Evolutionary conservation across 2,888 invertebrate species (phyloP).

Genomic region (Erannis defoliaria): DNA sequence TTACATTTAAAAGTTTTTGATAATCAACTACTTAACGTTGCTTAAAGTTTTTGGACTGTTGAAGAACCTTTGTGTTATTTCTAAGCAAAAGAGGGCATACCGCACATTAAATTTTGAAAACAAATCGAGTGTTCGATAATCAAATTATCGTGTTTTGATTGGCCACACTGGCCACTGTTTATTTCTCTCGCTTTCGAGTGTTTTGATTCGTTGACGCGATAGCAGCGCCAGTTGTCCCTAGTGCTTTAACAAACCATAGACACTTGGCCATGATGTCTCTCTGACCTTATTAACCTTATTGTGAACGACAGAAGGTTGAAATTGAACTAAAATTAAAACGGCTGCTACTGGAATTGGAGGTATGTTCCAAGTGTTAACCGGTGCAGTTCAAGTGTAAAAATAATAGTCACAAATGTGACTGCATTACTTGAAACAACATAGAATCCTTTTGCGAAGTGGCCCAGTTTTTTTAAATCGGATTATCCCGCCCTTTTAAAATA

Average conservation of each 20-base stretch:
- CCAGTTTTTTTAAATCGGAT: constrained; percentile 35
- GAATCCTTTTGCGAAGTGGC: constrained; percentile 59
- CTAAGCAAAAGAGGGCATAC: no score
- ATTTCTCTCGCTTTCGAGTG: constrained; percentile 70
- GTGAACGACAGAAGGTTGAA: constrained; percentile 24
- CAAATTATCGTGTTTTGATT: constrained; percentile 81
- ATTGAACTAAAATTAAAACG: constrained; percentile 33
- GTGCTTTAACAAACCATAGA: constrained; percentile 72
- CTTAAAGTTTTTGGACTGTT: no score
- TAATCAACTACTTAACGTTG: no score
- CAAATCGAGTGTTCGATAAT: constrained; percentile 69
- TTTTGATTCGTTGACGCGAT: constrained; percentile 76
- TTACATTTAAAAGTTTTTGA: no score
- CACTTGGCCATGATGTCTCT: constrained; percentile 46
- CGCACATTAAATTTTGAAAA: constrained; percentile 63
- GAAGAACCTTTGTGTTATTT: no score
- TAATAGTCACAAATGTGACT: constrained; percentile 74
- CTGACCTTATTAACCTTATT: constrained; percentile 42
- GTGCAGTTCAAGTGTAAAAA: constrained; percentile 76
- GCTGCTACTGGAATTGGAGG: constrained; percentile 25
- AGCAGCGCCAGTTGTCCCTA: constrained; percentile 76
- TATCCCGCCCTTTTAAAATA: constrained; percentile 7
- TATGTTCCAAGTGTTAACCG: constrained; percentile 60
- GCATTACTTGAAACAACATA: constrained; percentile 76
- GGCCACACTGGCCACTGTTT: constrained; percentile 63